Base-by-base conservation (phyloP, 2,888 invertebrate genomes). In the Dasypogon diadema region DNA sequence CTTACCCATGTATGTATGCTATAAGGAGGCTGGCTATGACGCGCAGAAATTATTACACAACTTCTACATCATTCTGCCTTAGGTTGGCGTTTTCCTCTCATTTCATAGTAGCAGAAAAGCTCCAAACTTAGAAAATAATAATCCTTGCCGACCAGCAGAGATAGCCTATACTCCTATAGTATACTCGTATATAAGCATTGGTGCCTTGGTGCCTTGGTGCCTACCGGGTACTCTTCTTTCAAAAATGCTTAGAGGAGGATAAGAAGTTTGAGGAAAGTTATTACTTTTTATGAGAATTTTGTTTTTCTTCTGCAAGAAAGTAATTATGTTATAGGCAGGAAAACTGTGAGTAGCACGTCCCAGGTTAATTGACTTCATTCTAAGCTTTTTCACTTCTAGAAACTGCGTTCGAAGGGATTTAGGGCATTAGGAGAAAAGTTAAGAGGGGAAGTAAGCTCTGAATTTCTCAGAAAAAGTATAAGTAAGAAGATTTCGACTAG, bases 221-320 rank as follows among this genome's bases (percentile, higher is more conserved):
- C 16, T n/a, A n/a, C n/a, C n/a, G n/a, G n/a, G n/a, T n/a, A n/a
- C n/a, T n/a, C n/a, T n/a, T 14, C 48, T n/a, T 48, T 16, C 48
- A n/a, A 14, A 48, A 48, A 14, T n/a, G n/a, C 16, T 48, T 48
- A 14, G 48, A 14, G 12, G 68, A 68, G 46, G 68, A 68, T 68
- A 68, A 48, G 51, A 68, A 68, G 24, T 68, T 68, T 48, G 16
- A 21, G 22, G 26, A 16, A 68, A 68, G 68, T 68, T 68, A 68
- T 68, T 68, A 68, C 68, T 68, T 68, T 68, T 68, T 68, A 68
- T 51, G 68, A 68, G 68, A 68, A 51, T 68, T 68, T 68, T 68
- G 30, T 30, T 30, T 51, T 65, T 51, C 46, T 22, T 37, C 26
- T 18, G 48, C 12, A 48, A 24, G 48, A 68, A 51, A 68, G 68